Conservation (phyloP, 2,113 vertebrate genomes). For the human (Homo sapiens) region GRCh38 chr16:25418501-25419000, state of each 20-base stretch:
- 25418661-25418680: background rate
- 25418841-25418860: background rate
- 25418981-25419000: background rate
- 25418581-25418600: background rate
- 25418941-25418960: background rate
- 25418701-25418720: background rate
- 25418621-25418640: background rate
- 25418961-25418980: background rate
- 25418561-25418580: background rate
- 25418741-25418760: background rate
- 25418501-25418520: background rate
- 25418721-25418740: background rate
- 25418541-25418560: background rate
- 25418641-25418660: background rate
- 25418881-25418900: background rate
- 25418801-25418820: background rate
- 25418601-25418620: background rate
- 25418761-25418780: background rate
- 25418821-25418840: background rate
- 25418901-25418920: background rate
- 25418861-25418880: background rate
- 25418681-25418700: background rate
- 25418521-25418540: background rate
- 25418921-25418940: background rate
- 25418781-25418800: background rate